Base-by-base conservation (phyloP, 2,113 vertebrate species). In the Pseudorectes ferrugineus region DNA sequence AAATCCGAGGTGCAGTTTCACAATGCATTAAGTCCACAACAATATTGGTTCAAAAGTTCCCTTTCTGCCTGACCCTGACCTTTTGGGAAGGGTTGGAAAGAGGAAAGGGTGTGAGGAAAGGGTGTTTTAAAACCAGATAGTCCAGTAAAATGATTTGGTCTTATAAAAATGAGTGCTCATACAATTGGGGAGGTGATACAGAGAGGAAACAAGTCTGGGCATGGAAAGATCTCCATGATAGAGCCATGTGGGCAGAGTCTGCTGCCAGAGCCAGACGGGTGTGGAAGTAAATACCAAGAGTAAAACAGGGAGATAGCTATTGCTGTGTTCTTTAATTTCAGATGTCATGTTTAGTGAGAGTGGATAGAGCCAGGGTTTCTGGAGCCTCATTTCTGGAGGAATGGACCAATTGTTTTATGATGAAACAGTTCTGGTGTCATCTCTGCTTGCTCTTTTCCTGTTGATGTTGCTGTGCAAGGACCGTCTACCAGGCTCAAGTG, bases 1-100 rank as follows among this genome's bases (percentile, higher is more conserved):
- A 97, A 96, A 90, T 86, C 71, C 3, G 35, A 93, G 95, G 88
- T 93, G 94, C 92, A 83, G 85, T 46, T 94, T 77, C 91, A 96
- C 95, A 96, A 93, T 90, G 59, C n/a, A 19, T 13, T 11, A n/a
- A 62, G 24, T 66, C 35, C 83, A 86, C 46, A 97, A 92, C 88
- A 94, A 93, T 70, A 26, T 62, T 1, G 1, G 91, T 96, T 94
- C 92, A 94, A 70, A 95, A 92, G 88, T 95, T 96, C 77, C 70
- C 52, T 28, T 66, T 87, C 59, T 93, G 85, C 67, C 79, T 89
- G 85, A 89, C 92, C 88, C 92, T 93, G 92, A 57, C 85, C 77
- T 88, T 87, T 68, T 57, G 52, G 81, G 52, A 94, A 94, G 73
- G 61, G 6, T 13, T 91, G 72, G 67, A 75, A 94, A 94, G 38